These are phyloP conservation scores for Exaiptasia diaphana DNA, from an alignment of 64 coral and sea anemone species.

Conservation along the genomic window DNA sequence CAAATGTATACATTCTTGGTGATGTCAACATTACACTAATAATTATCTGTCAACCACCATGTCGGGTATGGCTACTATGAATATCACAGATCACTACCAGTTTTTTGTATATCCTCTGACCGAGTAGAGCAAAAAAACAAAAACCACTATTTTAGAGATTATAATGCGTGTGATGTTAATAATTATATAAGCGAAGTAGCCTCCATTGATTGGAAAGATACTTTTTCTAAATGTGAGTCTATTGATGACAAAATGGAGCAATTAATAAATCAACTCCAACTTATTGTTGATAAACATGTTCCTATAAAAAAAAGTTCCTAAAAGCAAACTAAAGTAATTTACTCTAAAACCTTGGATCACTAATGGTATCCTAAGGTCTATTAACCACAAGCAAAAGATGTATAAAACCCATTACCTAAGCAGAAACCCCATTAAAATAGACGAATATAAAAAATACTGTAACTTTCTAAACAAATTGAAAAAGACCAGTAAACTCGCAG, in stretches of 20 bases:
- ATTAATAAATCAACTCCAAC: neutral
- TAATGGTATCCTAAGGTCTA: slow-evolving; percentile 47
- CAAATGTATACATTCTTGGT: neutral
- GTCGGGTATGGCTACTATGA: slow-evolving; percentile 23
- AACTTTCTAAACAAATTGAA: neutral
- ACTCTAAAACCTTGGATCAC: slow-evolving; percentile 37
- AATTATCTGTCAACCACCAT: slow-evolving; percentile 35
- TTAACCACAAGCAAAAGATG: slow-evolving; percentile 53
- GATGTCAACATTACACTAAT: slow-evolving; percentile 48
- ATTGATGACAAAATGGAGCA: slow-evolving; percentile 19
- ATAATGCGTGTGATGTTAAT: slow-evolving; percentile 11
- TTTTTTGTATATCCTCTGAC: slow-evolving; percentile 25
- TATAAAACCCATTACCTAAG: slow-evolving; percentile 34
- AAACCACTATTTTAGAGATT: slow-evolving; percentile 50
- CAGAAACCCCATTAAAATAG: neutral
- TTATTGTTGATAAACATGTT: slow-evolving; percentile 29
- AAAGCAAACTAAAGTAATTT: slow-evolving; percentile 28
- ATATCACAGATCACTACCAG: slow-evolving; percentile 50
- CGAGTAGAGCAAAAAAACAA: neutral
- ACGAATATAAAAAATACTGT: neutral
- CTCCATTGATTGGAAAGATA: slow-evolving; percentile 22
- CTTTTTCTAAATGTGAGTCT: neutral
- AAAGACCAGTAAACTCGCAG: neutral
- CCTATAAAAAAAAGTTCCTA: slow-evolving; percentile 6
- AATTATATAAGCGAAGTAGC: slow-evolving; percentile 18